Conservation (phyloP, 1,140 invertebrate genomes). For the Heterodera schachtii region DNA sequence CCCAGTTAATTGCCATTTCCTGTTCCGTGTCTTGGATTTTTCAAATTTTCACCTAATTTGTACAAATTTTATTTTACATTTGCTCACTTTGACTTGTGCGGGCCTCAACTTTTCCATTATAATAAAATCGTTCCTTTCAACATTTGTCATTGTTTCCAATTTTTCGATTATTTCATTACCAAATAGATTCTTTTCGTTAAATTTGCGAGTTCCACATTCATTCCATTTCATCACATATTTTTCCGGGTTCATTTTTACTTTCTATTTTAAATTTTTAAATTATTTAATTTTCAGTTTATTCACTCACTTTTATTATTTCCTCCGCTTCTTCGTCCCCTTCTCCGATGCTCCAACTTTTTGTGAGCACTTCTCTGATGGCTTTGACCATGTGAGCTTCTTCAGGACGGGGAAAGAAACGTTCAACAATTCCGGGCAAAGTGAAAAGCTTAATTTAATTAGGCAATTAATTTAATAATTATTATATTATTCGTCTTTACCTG, state of each 20-base stretch:
- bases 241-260: background rate
- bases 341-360: conserved; percentile 10
- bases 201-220: background rate
- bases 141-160: background rate
- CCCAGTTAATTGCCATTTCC: too few relatives aligned
- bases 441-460: background rate
- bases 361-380: conserved; percentile 12
- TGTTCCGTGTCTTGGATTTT: too few relatives aligned
- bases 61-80: too few relatives aligned
- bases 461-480: background rate
- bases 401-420: background rate
- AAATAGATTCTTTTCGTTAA: too few relatives aligned
- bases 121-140: background rate
- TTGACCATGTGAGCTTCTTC: background rate
- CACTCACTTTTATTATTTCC: background rate
- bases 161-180: background rate
- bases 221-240: background rate
- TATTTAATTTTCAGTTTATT: too few relatives aligned
- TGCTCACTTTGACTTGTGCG: background rate
- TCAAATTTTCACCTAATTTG: too few relatives aligned
- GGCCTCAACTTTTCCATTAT: background rate
- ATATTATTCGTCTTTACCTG: background rate
- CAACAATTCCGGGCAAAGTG: background rate
- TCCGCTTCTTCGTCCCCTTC: background rate
- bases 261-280: background rate